Evolutionary conservation across 2,888 invertebrate genomes (phyloP), one percentile per base, ranked within the genome.

Genomic region (Tinea semifulvella): DNA sequence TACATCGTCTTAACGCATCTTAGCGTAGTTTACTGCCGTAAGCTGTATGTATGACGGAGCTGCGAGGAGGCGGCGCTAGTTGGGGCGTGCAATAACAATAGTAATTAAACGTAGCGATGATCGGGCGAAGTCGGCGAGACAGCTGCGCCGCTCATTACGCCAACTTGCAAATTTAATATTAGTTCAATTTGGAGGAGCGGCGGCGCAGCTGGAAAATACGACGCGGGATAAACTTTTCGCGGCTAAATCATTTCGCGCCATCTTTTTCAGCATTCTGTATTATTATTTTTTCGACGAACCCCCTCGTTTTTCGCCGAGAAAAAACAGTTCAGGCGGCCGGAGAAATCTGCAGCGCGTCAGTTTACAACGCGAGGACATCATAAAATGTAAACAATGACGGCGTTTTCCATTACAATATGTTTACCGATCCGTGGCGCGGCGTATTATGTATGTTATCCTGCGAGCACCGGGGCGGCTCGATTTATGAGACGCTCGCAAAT

Each of bases 341-440:
- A 36, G 36, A 18, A 36, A 36, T 36, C 36, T 31, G 36, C 36
- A 10, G 18, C 36, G 65, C 71, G 63, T 73, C 77, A 70, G 64
- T 69, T 72, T 70, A 71, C 73, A 71, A 56, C 66, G 60, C 66
- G 57, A 68, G 79, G 73, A 77, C 77, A 73, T 76, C 75, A 73
- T 76, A 76, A 80, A 76, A 69, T 69, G 76, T 70, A 80, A 80
- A 80, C 80, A 80, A 75, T 73, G 75, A 69, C 67, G 67, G 68
- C 75, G 73, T 76, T 80, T 80, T 79, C 80, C 79, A 80, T 80
- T 80, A 80, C 79, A 80, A 80, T 80, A 79, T 80, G 80, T 80
- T 80, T 80, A 71, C 79, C 77, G 74, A 80, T 75, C 76, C 79
- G 73, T 69, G 68, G 73, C 62, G 72, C 68, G 61, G 64, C 70